These are phyloP conservation scores for Eupleurogrammus muticus DNA, from an alignment of 2,797 vertebrate species.

Conservation along the genomic window DNA sequence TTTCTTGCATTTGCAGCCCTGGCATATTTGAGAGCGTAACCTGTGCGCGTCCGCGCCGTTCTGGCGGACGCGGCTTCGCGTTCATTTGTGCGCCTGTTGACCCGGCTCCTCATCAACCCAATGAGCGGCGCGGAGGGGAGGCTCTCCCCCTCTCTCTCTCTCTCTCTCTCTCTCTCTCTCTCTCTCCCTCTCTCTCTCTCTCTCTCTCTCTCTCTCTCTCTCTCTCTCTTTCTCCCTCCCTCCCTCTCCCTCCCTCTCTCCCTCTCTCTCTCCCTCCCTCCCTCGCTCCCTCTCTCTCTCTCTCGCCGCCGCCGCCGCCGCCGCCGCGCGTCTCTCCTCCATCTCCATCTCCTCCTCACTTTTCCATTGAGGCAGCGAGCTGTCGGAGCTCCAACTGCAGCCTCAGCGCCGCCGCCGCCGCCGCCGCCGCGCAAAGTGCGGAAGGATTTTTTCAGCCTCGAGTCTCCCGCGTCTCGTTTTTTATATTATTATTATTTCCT, in stretches of 20 bases:
- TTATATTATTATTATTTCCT: too few relatives aligned
- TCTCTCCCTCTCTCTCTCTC: too few relatives aligned
- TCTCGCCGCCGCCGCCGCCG: slow-evolving; percentile 7
- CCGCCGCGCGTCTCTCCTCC: slow-evolving; percentile 86
- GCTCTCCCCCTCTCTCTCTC: slow-evolving; percentile 78
- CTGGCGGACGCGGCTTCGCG: slow-evolving; percentile 50
- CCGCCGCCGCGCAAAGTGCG: slow-evolving; percentile 60
- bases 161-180: too few relatives aligned
- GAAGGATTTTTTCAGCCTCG: slow-evolving; percentile 65
- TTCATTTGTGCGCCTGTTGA: slow-evolving; percentile 90
- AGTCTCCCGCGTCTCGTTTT: slow-evolving; percentile 22
- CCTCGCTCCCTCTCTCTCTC: too few relatives aligned
- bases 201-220: too few relatives aligned
- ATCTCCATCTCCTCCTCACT: slow-evolving; percentile 91
- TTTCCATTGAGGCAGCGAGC: slow-evolving; percentile 88
- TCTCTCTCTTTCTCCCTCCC: too few relatives aligned
- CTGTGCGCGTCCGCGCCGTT: slow-evolving; percentile 59
- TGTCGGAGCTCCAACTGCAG: slow-evolving; percentile 82
- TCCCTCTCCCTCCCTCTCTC: too few relatives aligned
- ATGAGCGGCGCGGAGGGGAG: slow-evolving; percentile 93
- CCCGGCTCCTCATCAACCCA: slow-evolving; percentile 94
- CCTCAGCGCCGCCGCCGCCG: slow-evolving; percentile 65
- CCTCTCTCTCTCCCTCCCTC: too few relatives aligned
- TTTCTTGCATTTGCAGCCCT: neutral
- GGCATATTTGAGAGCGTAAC: slow-evolving; percentile 50